Conservation (phyloP, 2,888 invertebrate genomes). For the Ferdinandea cuprea region DNA sequence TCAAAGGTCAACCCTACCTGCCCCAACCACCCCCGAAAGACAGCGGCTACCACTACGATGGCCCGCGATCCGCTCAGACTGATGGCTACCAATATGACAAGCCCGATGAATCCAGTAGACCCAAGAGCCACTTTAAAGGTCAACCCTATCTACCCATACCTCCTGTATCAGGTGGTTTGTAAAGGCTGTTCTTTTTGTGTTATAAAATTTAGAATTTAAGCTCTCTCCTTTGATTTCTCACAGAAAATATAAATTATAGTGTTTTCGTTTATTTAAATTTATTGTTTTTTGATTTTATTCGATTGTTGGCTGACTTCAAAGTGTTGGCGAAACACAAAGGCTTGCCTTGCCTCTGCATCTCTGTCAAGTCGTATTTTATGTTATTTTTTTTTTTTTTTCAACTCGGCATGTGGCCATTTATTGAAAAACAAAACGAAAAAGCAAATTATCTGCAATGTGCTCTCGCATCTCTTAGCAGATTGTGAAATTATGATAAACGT, state of each 20-base stretch:
- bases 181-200: neutral
- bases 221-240: neutral
- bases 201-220: neutral
- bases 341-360: no score
- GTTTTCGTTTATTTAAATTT: neutral
- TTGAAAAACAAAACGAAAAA: conserved; percentile 11
- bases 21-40: neutral
- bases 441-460: neutral
- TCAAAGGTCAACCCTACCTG: conserved; percentile 19
- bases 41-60: conserved; percentile 5
- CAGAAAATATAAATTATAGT: neutral
- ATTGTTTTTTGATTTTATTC: neutral
- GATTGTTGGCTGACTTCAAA: neutral
- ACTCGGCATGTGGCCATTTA: conserved; percentile 41
- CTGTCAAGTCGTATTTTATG: no score
- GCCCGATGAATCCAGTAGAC: conserved; percentile 1
- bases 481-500: conserved; percentile 50
- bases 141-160: conserved; percentile 28
- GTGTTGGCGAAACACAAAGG: neutral
- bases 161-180: conserved; percentile 44
- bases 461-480: neutral
- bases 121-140: conserved; percentile 23
- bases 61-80: neutral
- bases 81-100: conserved; percentile 16
- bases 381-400: conserved; percentile 8